Evolutionary conservation across 2,888 invertebrate genomes (phyloP).

Genomic region (Carcina quercana): DNA sequence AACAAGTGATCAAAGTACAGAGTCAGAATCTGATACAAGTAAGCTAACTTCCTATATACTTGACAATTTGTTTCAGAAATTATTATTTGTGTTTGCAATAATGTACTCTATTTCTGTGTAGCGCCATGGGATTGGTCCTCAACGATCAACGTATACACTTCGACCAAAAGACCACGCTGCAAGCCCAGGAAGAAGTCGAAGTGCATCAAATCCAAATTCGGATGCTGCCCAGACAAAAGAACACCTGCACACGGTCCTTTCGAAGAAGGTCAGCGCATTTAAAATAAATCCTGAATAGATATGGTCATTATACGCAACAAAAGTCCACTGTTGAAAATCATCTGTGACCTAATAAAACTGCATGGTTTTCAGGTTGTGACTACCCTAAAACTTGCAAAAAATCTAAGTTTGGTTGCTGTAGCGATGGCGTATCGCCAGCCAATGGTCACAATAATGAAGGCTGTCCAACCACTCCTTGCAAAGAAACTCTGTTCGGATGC

Average conservation of each 20-base stretch:
- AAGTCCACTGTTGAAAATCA: too few species aligned
- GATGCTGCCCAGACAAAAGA: conserved; percentile 89
- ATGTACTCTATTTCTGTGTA: conserved; percentile 18
- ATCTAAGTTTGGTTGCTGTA: conserved; percentile 86
- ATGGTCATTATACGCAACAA: too few species aligned
- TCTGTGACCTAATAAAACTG: too few species aligned
- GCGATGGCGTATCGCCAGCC: conserved; percentile 87
- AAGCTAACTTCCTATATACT: too few species aligned
- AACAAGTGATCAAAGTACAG: conserved; percentile 16
- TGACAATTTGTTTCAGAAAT: not conserved
- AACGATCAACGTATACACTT: conserved; percentile 65
- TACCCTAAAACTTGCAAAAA: conserved; percentile 84
- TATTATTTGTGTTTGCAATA: not conserved
- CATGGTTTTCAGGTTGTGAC: conserved; percentile 73
- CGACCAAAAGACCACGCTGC: conserved; percentile 68
- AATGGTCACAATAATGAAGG: conserved; percentile 80
- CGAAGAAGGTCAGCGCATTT: conserved; percentile 78
- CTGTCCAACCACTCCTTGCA: conserved; percentile 84
- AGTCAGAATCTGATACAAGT: conserved; percentile 17
- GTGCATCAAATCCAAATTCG: conserved; percentile 80
- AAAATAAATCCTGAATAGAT: too few species aligned
- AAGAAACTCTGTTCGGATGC: conserved; percentile 89
- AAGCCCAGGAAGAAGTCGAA: conserved; percentile 70
- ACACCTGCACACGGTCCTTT: conserved; percentile 88
- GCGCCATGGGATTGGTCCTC: conserved; percentile 72